Evolutionary conservation across 2,797 vertebrate genomes (phyloP), one percentile per base, ranked within the genome.

Genomic region (Siniperca undulata): DNA sequence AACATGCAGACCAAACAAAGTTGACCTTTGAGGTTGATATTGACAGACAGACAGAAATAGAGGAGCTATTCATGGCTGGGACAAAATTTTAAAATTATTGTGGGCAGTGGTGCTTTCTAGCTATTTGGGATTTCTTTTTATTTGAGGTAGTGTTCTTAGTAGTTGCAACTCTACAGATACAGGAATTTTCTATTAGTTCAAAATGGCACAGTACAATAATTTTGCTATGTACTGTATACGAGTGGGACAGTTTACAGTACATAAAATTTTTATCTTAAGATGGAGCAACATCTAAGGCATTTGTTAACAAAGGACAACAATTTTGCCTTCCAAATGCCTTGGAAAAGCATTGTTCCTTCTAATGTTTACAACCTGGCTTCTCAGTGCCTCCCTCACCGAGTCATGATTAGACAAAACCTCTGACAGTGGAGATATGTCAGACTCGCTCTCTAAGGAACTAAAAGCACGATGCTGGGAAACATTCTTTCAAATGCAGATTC

Each of bases 401-500:
- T 12, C 53, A 34, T 42, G 38, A 69, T 50, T 13, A 50, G 11
- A 59, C 7, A 62, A 75, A 81, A 40, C 24, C 38, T 76, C 27
- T 58, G 70, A 77, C 24, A 62, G 48, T 20, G 13, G n/a, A 80
- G 46, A 66, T 14, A 24, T 19, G 53, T 58, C 13, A 0, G 22
- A 59, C n/a, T 7, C 0, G 4, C 74, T 83, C 62, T 78, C 67
- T 71, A 68, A 75, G 38, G 46, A 36, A 58, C 74, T 30, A 60
- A 74, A 64, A 74, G 60, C 74, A 67, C 4, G 2, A 52, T 52
- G 40, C 68, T 34, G 38, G 30, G 48, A 74, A 55, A 62, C 9
- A 55, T 38, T 71, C 44, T 72, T 84, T 82, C 46, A 89, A 40
- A 70, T 79, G 74, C 52, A 84, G 62, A 89, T 74, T 78, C 6